These are phyloP conservation scores for Cybosia mesomella DNA, from an alignment of 2,888 invertebrate genomes.

Conservation along the genomic window DNA sequence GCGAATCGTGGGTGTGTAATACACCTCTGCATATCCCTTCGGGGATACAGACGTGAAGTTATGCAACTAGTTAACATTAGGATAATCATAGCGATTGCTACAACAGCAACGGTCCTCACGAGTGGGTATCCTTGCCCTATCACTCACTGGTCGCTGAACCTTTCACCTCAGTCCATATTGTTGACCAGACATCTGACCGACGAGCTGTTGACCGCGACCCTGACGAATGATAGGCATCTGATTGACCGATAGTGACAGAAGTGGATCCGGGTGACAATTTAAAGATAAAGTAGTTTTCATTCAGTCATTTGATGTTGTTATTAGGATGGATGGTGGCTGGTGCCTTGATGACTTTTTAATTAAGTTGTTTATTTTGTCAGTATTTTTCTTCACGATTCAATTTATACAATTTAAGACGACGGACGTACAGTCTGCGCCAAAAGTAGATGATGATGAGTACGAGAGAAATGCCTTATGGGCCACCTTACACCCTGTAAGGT, in stretches of 20 bases:
- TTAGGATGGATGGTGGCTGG: background rate
- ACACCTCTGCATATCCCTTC: too few species aligned
- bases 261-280: slow-evolving; percentile 6
- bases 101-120: background rate
- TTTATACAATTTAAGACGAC: too few species aligned
- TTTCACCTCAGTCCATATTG: slow-evolving; percentile 17
- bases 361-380: too few species aligned
- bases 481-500: too few species aligned
- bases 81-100: background rate
- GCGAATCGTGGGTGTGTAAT: too few species aligned
- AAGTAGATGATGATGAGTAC: too few species aligned
- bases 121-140: slow-evolving; percentile 19
- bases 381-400: too few species aligned
- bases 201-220: slow-evolving; percentile 23
- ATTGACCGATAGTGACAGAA: slow-evolving; percentile 7
- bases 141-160: slow-evolving; percentile 14
- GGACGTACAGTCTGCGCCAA: too few species aligned
- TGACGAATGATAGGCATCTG: slow-evolving; percentile 10
- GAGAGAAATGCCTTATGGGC: too few species aligned
- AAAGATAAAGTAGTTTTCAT: background rate
- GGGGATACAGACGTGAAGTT: too few species aligned
- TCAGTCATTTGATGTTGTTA: background rate
- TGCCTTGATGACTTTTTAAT: background rate
- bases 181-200: slow-evolving; percentile 10
- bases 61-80: too few species aligned